Conservation (phyloP, 2,113 vertebrate genomes). For the Benitochromis conjunctus region DNA sequence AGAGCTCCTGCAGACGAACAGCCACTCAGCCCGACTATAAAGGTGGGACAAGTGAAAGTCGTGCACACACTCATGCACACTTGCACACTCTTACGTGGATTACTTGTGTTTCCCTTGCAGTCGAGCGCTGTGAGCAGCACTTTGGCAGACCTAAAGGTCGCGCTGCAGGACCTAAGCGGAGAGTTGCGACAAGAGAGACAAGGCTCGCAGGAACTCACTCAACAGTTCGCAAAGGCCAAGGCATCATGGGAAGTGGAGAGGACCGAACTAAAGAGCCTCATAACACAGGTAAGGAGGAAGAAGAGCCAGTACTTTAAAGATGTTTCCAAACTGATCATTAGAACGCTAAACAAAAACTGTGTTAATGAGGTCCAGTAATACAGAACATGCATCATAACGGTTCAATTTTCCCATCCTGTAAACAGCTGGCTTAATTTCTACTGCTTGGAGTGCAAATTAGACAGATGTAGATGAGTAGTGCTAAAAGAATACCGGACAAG, state of each 20-base stretch:
- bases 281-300: slow-evolving; percentile 78
- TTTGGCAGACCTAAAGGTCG: slow-evolving; percentile 87
- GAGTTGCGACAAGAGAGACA: slow-evolving; percentile 87
- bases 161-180: slow-evolving; percentile 87
- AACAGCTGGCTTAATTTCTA: not conserved
- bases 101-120: slow-evolving; percentile 51
- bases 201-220: slow-evolving; percentile 89
- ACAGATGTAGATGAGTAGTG: not conserved
- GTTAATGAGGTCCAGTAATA: not conserved
- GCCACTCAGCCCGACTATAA: slow-evolving; percentile 75
- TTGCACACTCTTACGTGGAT: not conserved
- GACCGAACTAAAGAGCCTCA: slow-evolving; percentile 84
- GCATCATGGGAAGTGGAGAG: slow-evolving; percentile 95
- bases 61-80: not conserved
- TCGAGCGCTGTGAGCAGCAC: slow-evolving; percentile 87
- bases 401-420: not conserved
- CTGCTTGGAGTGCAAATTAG: not conserved
- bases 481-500: not conserved
- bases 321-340: not conserved
- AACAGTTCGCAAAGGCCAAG: slow-evolving; percentile 95
- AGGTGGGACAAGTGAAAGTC: slow-evolving; percentile 35
- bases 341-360: not conserved
- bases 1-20: slow-evolving; percentile 73
- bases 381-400: not conserved
- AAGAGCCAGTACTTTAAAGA: not conserved